Base-by-base conservation (phyloP, 2,113 vertebrate genomes). In the Sorex fumeus region DNA sequence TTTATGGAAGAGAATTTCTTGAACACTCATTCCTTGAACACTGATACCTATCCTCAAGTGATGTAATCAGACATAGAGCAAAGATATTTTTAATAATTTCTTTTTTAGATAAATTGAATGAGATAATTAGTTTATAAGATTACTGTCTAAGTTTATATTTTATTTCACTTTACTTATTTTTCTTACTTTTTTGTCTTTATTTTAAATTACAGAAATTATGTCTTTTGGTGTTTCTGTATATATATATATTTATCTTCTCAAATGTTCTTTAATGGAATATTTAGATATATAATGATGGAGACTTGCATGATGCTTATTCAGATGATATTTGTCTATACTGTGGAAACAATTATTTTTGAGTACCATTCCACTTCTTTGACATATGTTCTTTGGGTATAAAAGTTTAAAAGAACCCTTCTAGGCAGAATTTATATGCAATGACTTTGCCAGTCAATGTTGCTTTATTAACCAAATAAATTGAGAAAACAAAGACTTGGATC, bases 401-500 rank as follows among this genome's bases (percentile, higher is more conserved):
- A 32, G 3, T 87, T 70, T 28, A 87, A 36, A 57, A 19, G 78
- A 81, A 75, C 15, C 12, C 57, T 87, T 16, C 43, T 78, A 91
- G 47, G 16, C 78, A 91, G 11, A 30, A 34, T 53, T 75, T 79
- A 40, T 40, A 23, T 87, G 36, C 16, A 76, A 75, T 4, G 30
- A 83, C 4, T 81, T 92, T 78, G 74, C 50, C 72, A 64, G 28
- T 84, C 79, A 36, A 50, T 64, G 0, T 47, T 76, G 60, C 45
- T 84, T 84, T 70, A 43, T 74, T 80, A 16, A 93, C 67, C 27
- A 64, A 91, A 47, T 36, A 88, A 95, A 88, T 23, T 28, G 2
- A 47, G 8, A 9, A 66, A 91, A 36, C 16, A 36, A 47, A 74
- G 3, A 53, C 50, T 69, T 71, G n/a, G 3, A 7, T 9, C 27